Base-by-base conservation (phyloP, 2,888 invertebrate species). In the Junonia oenone region DNA sequence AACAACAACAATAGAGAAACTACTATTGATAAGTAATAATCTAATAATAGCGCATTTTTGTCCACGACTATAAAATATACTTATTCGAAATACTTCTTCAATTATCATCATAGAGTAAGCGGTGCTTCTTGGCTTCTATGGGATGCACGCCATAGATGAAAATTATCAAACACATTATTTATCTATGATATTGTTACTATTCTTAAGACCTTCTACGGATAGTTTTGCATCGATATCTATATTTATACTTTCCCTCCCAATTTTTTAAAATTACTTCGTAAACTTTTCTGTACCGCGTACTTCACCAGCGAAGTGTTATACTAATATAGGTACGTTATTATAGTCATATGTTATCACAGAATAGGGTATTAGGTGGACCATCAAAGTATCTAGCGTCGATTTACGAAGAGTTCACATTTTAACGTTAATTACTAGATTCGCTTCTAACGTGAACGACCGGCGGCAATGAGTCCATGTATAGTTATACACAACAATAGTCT, bases 301-400 rank as follows among this genome's bases (percentile, higher is more conserved):
- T 31, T 31, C 6, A 37, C 6, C 6, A 4, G 6, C 37, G 26
- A 33, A 31, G 9, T 46, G 2, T 29, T n/a, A 17, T 31, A 31
- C 17, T 31, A n/a, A 31, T 2, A 31, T 56, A 55, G 56, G 53
- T 47, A 45, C 51, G 35, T 51, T 54, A 50, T 35, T 49, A 46
- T 54, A 46, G 53, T 29, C 56, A 31, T 48, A 58, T 33, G 40
- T 53, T 59, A 50, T 47, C 40, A 47, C 46, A 46, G 46, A 27
- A 46, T 60, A 57, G 40, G 57, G 57, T 48, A 38, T 49, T 57
- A 55, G 56, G 49, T 51, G 60, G 60, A 60, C 57, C 57, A 55
- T 51, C 38, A 40, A 51, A 46, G 35, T 46, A 40, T 45, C 54
- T 49, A 57, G 55, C 57, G 57, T 60, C 57, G 38, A 43, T 35